Conservation (phyloP, 2,113 vertebrate species). For the Dasyurus viverrinus region DNA sequence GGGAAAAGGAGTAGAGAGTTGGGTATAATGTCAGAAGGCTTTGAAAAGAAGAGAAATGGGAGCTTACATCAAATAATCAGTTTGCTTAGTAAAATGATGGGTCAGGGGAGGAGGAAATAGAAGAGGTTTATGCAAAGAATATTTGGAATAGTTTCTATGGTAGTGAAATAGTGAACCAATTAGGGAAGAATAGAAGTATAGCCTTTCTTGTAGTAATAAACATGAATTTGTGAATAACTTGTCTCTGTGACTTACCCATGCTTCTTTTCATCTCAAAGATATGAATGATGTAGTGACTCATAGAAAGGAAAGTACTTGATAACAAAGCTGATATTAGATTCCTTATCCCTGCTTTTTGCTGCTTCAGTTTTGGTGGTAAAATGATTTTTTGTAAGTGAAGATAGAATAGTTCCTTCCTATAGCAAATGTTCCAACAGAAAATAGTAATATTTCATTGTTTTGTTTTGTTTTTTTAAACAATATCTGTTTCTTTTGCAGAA, state of each 20-base stretch:
- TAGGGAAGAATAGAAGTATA: background rate
- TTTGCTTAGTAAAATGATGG: background rate
- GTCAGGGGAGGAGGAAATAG: background rate
- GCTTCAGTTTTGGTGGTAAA: background rate
- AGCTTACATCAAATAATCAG: background rate
- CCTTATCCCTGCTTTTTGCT: background rate
- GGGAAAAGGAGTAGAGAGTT: background rate
- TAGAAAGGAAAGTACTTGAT: background rate
- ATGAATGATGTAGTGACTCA: background rate
- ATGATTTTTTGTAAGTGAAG: background rate
- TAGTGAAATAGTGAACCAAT: background rate
- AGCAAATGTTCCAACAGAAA: background rate
- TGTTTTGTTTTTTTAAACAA: background rate
- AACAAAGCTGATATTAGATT: background rate
- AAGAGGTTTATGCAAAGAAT: background rate
- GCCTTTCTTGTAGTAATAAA: background rate
- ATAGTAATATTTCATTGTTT: background rate
- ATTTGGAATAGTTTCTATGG: background rate
- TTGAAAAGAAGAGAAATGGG: background rate
- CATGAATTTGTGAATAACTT: background rate
- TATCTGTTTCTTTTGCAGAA: background rate
- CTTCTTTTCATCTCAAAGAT: background rate
- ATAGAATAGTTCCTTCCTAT: background rate
- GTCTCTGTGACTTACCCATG: background rate
- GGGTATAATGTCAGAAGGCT: background rate